Conservation (phyloP, 2,888 invertebrate genomes). For the Branchipolynoe longqiensis region DNA sequence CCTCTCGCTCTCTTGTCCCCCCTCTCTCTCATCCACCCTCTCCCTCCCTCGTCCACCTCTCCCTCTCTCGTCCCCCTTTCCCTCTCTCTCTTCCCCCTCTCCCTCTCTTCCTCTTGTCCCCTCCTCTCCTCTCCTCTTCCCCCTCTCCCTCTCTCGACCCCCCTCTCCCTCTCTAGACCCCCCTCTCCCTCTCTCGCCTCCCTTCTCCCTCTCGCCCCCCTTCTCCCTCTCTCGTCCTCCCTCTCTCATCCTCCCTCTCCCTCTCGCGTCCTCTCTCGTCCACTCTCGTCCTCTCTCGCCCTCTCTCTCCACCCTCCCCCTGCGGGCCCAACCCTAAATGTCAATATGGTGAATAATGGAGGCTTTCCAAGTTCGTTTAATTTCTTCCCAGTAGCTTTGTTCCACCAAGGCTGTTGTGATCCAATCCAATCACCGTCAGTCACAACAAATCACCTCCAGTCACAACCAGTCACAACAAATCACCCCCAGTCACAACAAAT, state of each 20-base stretch:
- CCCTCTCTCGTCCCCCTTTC: neutral
- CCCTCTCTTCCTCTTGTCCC: too few relatives aligned
- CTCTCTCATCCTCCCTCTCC: too few relatives aligned
- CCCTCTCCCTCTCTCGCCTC: neutral
- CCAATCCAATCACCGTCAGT: too few relatives aligned
- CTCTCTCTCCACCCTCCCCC: neutral
- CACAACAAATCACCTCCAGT: too few relatives aligned
- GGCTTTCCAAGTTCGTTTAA: constrained; percentile 37
- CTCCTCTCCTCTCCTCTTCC: neutral
- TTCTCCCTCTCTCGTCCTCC: neutral
- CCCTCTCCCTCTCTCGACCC: neutral
- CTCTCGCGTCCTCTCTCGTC: neutral
- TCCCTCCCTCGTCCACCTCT: too few relatives aligned
- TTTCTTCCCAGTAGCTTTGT: too few relatives aligned
- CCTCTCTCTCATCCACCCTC: neutral
- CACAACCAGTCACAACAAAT: too few relatives aligned
- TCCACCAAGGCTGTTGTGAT: too few relatives aligned
- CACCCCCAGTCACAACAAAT: too few relatives aligned
- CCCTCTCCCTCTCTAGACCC: neutral
- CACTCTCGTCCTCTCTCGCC: neutral
- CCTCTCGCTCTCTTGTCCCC: neutral
- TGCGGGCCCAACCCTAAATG: constrained; percentile 12
- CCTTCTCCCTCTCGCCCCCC: neutral
- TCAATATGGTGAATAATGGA: constrained; percentile 55
- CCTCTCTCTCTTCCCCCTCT: neutral